These are phyloP conservation scores for Rhynchopsitta pachyrhyncha DNA, from an alignment of 2,113 vertebrate genomes.

Conservation along the genomic window DNA sequence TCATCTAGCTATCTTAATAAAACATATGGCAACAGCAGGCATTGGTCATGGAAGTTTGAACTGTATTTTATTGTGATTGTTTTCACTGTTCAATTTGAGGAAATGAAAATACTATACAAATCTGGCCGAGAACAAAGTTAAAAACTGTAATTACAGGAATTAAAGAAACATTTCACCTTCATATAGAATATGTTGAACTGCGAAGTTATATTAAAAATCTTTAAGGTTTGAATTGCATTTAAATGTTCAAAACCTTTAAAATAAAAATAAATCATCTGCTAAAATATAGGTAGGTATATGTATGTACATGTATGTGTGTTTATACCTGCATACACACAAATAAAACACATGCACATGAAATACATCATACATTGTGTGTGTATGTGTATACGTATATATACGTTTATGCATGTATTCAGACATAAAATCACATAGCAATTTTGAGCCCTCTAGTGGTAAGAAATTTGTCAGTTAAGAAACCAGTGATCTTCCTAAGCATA, in stretches of 20 bases:
- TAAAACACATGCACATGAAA: background rate
- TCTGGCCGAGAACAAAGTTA: background rate
- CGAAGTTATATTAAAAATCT: background rate
- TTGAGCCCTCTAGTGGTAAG: conserved; percentile 64
- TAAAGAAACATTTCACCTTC: background rate
- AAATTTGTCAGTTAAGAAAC: background rate
- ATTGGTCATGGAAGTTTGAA: background rate
- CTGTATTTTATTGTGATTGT: background rate
- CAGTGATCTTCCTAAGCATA: background rate
- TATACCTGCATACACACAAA: background rate
- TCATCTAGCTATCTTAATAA: background rate
- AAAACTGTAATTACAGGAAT: background rate
- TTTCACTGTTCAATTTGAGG: background rate
- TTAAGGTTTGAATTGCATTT: background rate
- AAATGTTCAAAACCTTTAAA: background rate
- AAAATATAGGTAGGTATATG: background rate
- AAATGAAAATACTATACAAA: background rate
- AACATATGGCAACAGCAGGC: background rate
- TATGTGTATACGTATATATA: background rate
- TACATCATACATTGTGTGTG: background rate
- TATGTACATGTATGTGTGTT: background rate
- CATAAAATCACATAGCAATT: background rate
- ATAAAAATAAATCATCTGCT: background rate
- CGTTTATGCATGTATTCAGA: background rate
- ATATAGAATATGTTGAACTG: background rate